A percentile compares a stretch with the other conserved stretches of the same genome.
phyloP scores from a whole-genome alignment of 2,113 vertebrate genomes.

The Nannobrachium achirus region DNA sequence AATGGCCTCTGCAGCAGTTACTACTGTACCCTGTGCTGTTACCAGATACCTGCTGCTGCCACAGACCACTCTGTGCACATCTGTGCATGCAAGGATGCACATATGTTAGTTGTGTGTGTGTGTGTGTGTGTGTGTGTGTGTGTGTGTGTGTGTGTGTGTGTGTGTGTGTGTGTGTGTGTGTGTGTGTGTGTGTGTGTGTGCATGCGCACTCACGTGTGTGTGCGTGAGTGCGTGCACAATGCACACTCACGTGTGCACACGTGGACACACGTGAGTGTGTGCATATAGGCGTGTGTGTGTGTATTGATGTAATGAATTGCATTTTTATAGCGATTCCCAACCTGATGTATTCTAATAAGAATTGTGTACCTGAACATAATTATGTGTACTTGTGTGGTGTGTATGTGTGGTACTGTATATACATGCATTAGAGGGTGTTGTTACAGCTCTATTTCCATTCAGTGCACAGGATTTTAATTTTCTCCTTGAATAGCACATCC shows the following conservation, averaged over 20 bases:
- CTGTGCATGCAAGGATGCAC: too few relatives aligned
- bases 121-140: slow-evolving; percentile 25
- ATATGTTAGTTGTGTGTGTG: too few relatives aligned
- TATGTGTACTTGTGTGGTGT: not conserved
- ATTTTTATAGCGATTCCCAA: too few relatives aligned
- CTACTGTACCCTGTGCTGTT: slow-evolving; percentile 40
- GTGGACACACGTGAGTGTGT: too few relatives aligned
- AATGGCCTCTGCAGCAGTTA: slow-evolving; percentile 69
- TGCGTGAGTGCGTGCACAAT: too few relatives aligned
- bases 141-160: slow-evolving; percentile 1
- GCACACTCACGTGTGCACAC: too few relatives aligned
- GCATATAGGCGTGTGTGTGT: too few relatives aligned
- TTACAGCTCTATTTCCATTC: not conserved
- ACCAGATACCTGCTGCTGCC: slow-evolving; percentile 51
- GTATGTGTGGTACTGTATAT: not conserved
- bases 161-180: slow-evolving; percentile 18
- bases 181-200: slow-evolving; percentile 4
- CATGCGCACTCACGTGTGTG: too few relatives aligned
- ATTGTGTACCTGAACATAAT: not conserved
- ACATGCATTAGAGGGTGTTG: not conserved
- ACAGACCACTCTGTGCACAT: not conserved
- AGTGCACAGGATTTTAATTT: not conserved
- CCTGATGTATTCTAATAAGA: slow-evolving; percentile 9
- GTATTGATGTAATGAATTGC: too few relatives aligned
- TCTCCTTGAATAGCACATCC: too few relatives aligned